Percentiles rank a stretch among this genome's conserved stretches.
These are phyloP conservation scores for Leptinotarsa haldemani DNA, from an alignment of 2,888 invertebrate genomes.

Conservation along the genomic window DNA sequence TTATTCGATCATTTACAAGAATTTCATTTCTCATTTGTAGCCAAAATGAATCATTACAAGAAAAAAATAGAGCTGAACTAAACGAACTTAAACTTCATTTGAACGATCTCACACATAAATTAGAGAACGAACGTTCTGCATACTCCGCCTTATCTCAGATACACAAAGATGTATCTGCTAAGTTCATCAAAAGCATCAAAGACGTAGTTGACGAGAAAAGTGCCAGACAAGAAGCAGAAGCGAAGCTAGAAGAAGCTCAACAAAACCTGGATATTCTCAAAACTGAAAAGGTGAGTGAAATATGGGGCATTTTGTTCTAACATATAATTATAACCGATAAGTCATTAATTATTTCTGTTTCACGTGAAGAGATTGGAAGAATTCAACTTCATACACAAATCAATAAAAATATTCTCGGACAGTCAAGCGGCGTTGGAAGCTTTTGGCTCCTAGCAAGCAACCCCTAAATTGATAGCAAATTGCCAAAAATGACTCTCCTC, in stretches of 20 bases:
- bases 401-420: too few species aligned
- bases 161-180: constrained; percentile 55
- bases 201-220: constrained; percentile 54
- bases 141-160: constrained; percentile 51
- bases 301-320: not conserved
- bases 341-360: not conserved
- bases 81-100: constrained; percentile 43
- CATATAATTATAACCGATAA: not conserved
- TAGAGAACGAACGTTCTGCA: constrained; percentile 47
- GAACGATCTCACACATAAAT: constrained; percentile 43
- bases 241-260: constrained; percentile 38
- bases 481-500: too few species aligned
- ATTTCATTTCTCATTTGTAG: constrained; percentile 36
- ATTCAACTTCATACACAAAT: too few species aligned
- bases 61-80: constrained; percentile 46
- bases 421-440: too few species aligned
- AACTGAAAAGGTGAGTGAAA: constrained; percentile 43
- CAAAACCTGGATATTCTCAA: constrained; percentile 37
- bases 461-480: too few species aligned
- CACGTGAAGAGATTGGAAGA: too few species aligned
- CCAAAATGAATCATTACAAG: constrained; percentile 42
- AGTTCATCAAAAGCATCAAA: constrained; percentile 54
- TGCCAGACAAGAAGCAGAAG: constrained; percentile 45
- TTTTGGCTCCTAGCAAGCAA: too few species aligned
- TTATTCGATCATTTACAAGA: too few species aligned